Base-by-base conservation (phyloP, 2,888 invertebrate genomes). In the Lasioglossum calceatum region DNA sequence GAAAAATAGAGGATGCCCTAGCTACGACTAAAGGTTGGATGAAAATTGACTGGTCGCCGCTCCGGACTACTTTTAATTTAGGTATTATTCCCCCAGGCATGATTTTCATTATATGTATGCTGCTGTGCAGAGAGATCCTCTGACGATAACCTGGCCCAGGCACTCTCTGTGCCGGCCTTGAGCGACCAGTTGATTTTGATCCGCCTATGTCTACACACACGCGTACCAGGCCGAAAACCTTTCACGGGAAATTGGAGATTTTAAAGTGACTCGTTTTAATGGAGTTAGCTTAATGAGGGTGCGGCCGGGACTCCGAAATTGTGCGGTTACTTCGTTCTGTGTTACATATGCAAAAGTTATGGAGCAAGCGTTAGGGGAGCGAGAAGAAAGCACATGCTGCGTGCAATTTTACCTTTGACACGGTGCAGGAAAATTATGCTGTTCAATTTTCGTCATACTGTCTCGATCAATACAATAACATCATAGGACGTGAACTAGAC, bases 271-370 rank as follows among this genome's bases (percentile, higher is more conserved):
- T 74, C 14, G 73, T 77, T 85, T 71, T 77, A 86, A 70, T 50
- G 70, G 71, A 64, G 74, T 86, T 85, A 86, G 67, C 32, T 32
- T n/a, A 74, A 71, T 77, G 79, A 42, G 70, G 44, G 81, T 85
- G 76, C 61, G 32, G 50, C 39, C 42, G n/a, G 42, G 39, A 58
- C 23, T 71, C 16, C n/a, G 47, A 74, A 54, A 44, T 23, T 54
- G 81, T 72, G 77, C 85, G n/a, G 61, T 85, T 85, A 81, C 70
- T 81, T 71, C 72, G 36, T 61, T 58, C n/a, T 32, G 64, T 27
- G 47, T 81, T 54, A 54, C 27, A 36, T 64, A 44, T 27, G 73
- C 76, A 64, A 44, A 64, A 54, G 47, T 78, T 61, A 76, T 44
- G 50, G 54, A 23, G 74, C 7, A 78, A 78, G 78, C 75, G 74